Evolutionary conservation across 2,113 vertebrate species (phyloP), one percentile per base, ranked within the genome.

Genomic region (Stegostoma tigrinum): DNA sequence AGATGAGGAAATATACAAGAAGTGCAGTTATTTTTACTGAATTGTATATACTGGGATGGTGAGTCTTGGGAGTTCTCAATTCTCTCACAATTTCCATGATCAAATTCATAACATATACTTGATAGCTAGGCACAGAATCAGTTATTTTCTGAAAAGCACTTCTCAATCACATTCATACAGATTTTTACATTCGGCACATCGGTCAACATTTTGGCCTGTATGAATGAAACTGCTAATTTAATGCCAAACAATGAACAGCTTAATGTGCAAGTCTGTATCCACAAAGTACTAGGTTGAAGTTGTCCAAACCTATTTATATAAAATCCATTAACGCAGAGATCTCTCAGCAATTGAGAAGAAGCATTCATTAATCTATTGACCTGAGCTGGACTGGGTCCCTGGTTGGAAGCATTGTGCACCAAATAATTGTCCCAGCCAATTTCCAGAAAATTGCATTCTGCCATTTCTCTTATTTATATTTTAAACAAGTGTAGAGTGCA

Each of bases 221-320:
- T 93, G 89, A 67, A 19, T 93, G 89, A 93, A 93, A 66, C 89
- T 93, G 64, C 89, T 66, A 93, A 93, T 66, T 93, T 67, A 38
- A 6, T 66, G 30, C 61, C 89, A 93, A 38, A 66, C 66, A 66
- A 66, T 93, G 55, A 93, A 34, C n/a, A 42, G 61, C 66, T 93
- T 93, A 38, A 67, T 42, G n/a, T 8, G 61, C 1, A 6, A 93
- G 34, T 64, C 87, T 93, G 21, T 93, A 38, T 19, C 66, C 61
- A 66, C n/a, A 93, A 38, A 38, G 34, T 17, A 64, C 61, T 8
- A 38, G 61, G 61, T 93, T 66, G 61, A 91, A 91, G 19, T 38
- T 91, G 30, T 91, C 61, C 34, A 91, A 93, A 93, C 34, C 27
- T 61, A 55, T 89, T 89, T 89, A 34, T 75, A 64, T 34, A 64